These are phyloP conservation scores for Epistrophella euchroma DNA, from an alignment of 2,888 invertebrate species.

Conservation along the genomic window DNA sequence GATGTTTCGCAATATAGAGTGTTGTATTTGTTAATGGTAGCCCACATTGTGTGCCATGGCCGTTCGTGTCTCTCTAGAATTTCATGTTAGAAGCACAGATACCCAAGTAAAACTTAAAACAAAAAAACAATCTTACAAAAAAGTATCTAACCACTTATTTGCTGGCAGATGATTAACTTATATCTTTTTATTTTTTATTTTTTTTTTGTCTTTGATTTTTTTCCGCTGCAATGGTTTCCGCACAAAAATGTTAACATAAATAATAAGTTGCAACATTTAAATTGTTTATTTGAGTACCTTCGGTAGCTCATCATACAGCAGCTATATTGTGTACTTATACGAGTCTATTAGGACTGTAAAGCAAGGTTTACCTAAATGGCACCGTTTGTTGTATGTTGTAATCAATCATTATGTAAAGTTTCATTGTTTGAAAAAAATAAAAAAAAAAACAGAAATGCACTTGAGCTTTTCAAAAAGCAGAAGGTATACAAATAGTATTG, in stretches of 20 bases:
- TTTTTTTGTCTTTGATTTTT: conserved; percentile 32
- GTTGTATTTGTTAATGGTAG: conserved; percentile 51
- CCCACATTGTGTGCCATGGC: conserved; percentile 69
- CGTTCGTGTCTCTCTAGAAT: conserved; percentile 63
- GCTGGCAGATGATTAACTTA: conserved; percentile 69
- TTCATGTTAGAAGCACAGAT: conserved; percentile 34
- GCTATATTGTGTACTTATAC: conserved; percentile 2
- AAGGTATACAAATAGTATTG: conserved; percentile 41
- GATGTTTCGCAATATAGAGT: conserved; percentile 64
- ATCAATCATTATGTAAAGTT: conserved; percentile 74
- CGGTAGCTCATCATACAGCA: conserved; percentile 32
- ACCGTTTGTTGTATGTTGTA: conserved; percentile 44
- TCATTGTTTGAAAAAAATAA: conserved; percentile 53
- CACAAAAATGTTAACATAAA: conserved; percentile 44
- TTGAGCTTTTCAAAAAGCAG: conserved; percentile 27
- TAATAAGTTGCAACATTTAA: conserved; percentile 49
- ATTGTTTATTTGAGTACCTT: conserved; percentile 39
- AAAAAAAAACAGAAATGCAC: conserved; percentile 30
- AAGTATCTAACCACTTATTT: conserved; percentile 51
- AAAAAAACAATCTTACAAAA: conserved; percentile 11
- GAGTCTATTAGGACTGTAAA: background rate
- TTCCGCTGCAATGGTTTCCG: conserved; percentile 60
- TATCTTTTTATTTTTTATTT: conserved; percentile 37
- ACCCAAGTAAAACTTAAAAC: conserved; percentile 5
- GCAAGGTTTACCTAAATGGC: conserved; percentile 26